Evolutionary conservation across 2,113 vertebrate genomes (phyloP).

Genomic region (Coracopsis vasa): DNA sequence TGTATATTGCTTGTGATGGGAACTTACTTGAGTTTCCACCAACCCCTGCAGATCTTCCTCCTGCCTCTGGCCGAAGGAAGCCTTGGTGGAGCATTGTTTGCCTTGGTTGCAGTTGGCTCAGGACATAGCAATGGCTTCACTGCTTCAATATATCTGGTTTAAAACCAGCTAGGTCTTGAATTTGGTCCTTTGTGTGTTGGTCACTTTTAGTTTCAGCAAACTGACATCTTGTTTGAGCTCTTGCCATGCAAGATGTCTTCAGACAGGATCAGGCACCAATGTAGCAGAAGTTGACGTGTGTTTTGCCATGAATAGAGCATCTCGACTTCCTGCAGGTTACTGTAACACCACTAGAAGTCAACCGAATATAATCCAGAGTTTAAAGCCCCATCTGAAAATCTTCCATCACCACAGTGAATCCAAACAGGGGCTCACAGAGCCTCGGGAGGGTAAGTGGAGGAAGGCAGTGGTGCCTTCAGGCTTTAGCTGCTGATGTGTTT

Average conservation of each 20-base stretch:
- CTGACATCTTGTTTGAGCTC: rapidly evolving
- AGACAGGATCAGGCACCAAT: not conserved
- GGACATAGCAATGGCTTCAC: not conserved
- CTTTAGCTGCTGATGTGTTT: constrained; percentile 42
- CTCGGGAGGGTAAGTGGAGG: constrained; percentile 80
- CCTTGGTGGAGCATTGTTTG: not conserved
- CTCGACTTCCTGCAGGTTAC: constrained; percentile 80
- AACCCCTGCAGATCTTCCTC: not conserved
- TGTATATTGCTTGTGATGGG: rapidly evolving
- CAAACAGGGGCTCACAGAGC: constrained; percentile 66
- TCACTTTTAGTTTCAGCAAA: not conserved
- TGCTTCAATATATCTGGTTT: not conserved
- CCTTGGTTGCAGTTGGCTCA: not conserved
- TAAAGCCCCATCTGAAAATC: constrained; percentile 80
- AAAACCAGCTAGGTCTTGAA: not conserved
- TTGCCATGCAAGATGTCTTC: not conserved
- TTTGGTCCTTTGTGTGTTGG: not conserved
- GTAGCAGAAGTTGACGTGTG: rapidly evolving
- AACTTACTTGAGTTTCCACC: not conserved
- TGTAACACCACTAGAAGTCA: constrained; percentile 80
- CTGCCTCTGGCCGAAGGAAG: not conserved
- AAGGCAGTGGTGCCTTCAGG: not conserved
- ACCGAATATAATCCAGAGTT: constrained; percentile 82
- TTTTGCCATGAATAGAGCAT: constrained; percentile 35
- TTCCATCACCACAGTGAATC: constrained; percentile 67